Conservation (phyloP, 2,888 invertebrate species). For the Dolomedes plantarius region DNA sequence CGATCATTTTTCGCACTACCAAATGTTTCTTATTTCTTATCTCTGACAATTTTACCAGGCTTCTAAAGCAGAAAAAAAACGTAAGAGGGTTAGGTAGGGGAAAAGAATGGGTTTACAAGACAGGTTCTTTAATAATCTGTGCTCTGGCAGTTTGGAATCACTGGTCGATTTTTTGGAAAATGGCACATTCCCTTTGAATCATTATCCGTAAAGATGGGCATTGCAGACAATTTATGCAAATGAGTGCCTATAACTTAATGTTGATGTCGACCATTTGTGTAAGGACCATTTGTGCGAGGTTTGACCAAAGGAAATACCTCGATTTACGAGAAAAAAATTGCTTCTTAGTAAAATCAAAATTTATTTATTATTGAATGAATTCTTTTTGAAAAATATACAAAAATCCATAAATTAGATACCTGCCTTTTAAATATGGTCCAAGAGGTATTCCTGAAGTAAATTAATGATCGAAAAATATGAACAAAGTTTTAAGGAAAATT, state of each 20-base stretch:
- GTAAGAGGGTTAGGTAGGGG: too few relatives aligned
- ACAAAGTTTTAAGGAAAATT: too few relatives aligned
- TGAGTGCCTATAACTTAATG: constrained; percentile 46
- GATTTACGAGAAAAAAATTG: too few relatives aligned
- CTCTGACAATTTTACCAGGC: constrained; percentile 50
- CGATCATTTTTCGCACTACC: constrained; percentile 47
- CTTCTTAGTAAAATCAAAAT: too few relatives aligned
- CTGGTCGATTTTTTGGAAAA: constrained; percentile 28
- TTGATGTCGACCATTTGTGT: constrained; percentile 37
- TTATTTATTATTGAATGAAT: too few relatives aligned
- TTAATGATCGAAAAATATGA: too few relatives aligned
- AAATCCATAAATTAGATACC: too few relatives aligned
- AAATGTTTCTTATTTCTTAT: constrained; percentile 67
- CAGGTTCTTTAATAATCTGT: constrained; percentile 46
- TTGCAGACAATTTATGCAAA: constrained; percentile 40
- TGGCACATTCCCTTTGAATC: constrained; percentile 33
- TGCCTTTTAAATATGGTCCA: too few relatives aligned
- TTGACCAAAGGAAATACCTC: too few relatives aligned
- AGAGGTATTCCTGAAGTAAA: too few relatives aligned
- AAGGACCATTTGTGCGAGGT: not conserved
- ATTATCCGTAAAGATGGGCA: constrained; percentile 34
- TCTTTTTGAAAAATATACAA: too few relatives aligned
- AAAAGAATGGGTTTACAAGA: not conserved
- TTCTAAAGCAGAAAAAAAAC: constrained; percentile 20
- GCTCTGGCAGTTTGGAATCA: not conserved